Evolutionary conservation across 2,888 invertebrate species (phyloP).

Genomic region (Autographa gamma): DNA sequence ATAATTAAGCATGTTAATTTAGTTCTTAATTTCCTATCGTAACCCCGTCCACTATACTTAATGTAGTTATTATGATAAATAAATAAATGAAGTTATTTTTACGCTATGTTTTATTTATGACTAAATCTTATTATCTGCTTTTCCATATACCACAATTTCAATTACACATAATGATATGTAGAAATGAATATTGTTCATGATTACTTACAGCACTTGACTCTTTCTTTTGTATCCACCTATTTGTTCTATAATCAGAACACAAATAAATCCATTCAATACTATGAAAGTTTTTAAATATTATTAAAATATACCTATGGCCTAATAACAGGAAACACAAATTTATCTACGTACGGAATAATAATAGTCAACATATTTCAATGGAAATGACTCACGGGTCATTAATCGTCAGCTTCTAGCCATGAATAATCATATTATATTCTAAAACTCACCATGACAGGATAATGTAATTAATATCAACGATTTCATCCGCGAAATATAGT

Average conservation of each 20-base stretch:
- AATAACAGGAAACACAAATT: background rate
- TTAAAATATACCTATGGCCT: background rate
- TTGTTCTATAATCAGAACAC: too few relatives aligned
- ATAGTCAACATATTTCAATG: slow-evolving; percentile 21
- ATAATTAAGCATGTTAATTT: slow-evolving; percentile 44
- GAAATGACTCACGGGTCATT: slow-evolving; percentile 41
- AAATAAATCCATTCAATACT: too few relatives aligned
- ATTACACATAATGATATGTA: too few relatives aligned
- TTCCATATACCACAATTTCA: too few relatives aligned
- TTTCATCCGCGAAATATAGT: slow-evolving; percentile 61
- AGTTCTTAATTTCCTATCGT: slow-evolving; percentile 35
- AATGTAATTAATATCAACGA: slow-evolving; percentile 58
- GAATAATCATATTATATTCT: slow-evolving; percentile 47
- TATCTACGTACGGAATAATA: background rate
- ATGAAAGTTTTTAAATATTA: background rate
- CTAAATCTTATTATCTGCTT: background rate
- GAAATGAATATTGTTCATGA: too few relatives aligned
- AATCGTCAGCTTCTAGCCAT: slow-evolving; percentile 34
- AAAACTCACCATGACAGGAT: slow-evolving; percentile 51
- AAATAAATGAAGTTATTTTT: slow-evolving; percentile 58
- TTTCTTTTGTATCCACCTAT: too few relatives aligned
- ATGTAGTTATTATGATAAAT: slow-evolving; percentile 41
- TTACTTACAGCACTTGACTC: too few relatives aligned
- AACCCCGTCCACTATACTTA: slow-evolving; percentile 52
- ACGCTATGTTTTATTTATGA: slow-evolving; percentile 22